Base-by-base conservation (phyloP, 2,113 vertebrate species). In the Hippocampus abdominalis region DNA sequence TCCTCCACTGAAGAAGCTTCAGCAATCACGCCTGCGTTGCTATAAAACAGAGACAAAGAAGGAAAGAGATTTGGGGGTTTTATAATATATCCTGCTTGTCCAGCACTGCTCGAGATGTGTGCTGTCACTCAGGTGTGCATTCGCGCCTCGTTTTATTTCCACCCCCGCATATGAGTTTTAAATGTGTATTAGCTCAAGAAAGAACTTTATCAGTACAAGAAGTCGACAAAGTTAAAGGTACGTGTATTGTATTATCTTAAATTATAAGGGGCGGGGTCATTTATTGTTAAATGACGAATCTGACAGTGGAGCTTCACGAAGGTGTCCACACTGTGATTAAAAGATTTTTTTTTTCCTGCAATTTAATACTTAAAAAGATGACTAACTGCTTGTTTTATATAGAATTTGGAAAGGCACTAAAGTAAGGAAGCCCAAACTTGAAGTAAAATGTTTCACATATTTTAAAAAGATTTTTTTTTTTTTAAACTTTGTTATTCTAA, bases 401-500 rank as follows among this genome's bases (percentile, higher is more conserved):
- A 64, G 25, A 20, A 48, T 71, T 64, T 69, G 21, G 32, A 7
- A 74, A 39, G 32, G 15, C 18, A 53, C 48, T 46, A 8, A 66
- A 48, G 2, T 36, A 29, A 29, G 62, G 13, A 67, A 70, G 36
- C 25, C 60, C 4, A 27, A 59, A 54, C 21, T 18, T 65, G 61
- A 70, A 76, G 42, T 53, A 39, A 82, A 66, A 65, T 7, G 6
- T 42, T 36, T 81, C 71, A 75, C 70, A 60, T 67, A 71, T 83
- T 25, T 57, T 57, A 12, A 69, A 80, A 85, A 82, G 80, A 80
- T 85, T 87, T 89, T 83, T 70, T 83, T 36, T 36, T 36, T 36
- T 32, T 32, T 32, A 32, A 36, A 89, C 77, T 81, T 73, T 78
- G 88, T 88, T 77, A 84, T 87, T 84, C 77, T 86, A 87, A 84